Evolutionary conservation across 2,797 vertebrate genomes (phyloP).

Genomic region (Coregonus sp.): DNA sequence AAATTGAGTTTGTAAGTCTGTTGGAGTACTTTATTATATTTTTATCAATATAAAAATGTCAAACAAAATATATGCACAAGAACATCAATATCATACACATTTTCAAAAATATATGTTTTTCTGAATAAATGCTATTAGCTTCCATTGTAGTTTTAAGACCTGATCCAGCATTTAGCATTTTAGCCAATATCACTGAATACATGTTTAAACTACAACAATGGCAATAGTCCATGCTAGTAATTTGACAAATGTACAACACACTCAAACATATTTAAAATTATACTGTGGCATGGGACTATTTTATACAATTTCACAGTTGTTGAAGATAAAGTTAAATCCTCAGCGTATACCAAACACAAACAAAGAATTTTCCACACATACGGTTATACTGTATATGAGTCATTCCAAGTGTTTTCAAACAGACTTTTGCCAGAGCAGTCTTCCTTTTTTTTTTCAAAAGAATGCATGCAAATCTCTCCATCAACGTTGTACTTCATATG

Average conservation of each 20-base stretch:
- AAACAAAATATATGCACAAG: slow-evolving; percentile 51
- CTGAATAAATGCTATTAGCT: slow-evolving; percentile 50
- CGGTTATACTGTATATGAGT: slow-evolving; percentile 15
- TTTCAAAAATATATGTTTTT: slow-evolving; percentile 55
- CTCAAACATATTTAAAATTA: slow-evolving; percentile 6
- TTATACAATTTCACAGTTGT: slow-evolving; percentile 24
- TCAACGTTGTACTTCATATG: slow-evolving; percentile 11
- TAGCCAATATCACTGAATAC: slow-evolving; percentile 21
- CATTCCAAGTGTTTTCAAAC: slow-evolving; percentile 35
- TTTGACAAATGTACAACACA: slow-evolving; percentile 28
- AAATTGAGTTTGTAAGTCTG: neutral
- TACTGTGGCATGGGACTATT: slow-evolving; percentile 2
- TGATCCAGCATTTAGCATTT: slow-evolving; percentile 43
- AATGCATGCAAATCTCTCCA: slow-evolving; percentile 28
- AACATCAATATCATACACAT: slow-evolving; percentile 52
- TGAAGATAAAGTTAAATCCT: slow-evolving; percentile 20
- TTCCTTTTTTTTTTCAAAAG: slow-evolving; percentile 16
- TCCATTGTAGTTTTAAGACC: slow-evolving; percentile 35
- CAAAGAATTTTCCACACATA: slow-evolving; percentile 26
- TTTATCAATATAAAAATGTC: slow-evolving; percentile 58
- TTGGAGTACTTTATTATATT: slow-evolving; percentile 20
- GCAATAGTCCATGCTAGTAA: slow-evolving; percentile 44
- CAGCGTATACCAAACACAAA: slow-evolving; percentile 24
- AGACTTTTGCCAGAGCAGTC: slow-evolving; percentile 23
- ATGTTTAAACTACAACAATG: slow-evolving; percentile 33